Conservation (phyloP, 2,113 vertebrate genomes). For the Colistium nudipinnis region DNA sequence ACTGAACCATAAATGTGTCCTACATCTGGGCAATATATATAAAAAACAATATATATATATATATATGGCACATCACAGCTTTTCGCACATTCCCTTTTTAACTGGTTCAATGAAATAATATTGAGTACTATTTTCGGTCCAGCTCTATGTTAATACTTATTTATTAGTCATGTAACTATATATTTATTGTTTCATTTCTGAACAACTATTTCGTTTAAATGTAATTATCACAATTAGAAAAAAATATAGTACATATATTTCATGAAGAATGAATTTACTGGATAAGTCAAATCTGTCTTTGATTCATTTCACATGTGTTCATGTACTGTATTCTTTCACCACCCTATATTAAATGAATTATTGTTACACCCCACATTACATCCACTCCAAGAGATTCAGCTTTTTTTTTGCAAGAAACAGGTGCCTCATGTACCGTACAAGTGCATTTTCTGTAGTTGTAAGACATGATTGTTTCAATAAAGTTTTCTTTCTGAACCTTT, state of each 20-base stretch:
- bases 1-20: conserved; percentile 10
- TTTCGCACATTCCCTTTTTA: conserved; percentile 15
- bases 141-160: conserved; percentile 21
- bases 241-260: conserved; percentile 11
- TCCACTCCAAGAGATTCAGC: background rate
- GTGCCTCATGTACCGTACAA: conserved; percentile 35
- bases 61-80: conserved; percentile 19
- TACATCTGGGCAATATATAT: too few species aligned
- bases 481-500: conserved; percentile 13
- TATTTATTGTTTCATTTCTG: conserved; percentile 53
- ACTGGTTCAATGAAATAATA: conserved; percentile 22
- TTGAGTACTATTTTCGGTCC: conserved; percentile 8
- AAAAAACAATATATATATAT: conserved; percentile 22
- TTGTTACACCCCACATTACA: conserved; percentile 1
- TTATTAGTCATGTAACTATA: conserved; percentile 37
- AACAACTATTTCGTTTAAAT: conserved; percentile 4
- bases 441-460: conserved; percentile 25
- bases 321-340: conserved; percentile 6
- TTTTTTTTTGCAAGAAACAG: conserved; percentile 22
- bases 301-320: conserved; percentile 9
- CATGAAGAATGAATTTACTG: conserved; percentile 19
- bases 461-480: conserved; percentile 25
- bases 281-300: conserved; percentile 23
- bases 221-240: conserved; percentile 18
- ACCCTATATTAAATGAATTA: conserved; percentile 9